These are phyloP conservation scores for Lasioglossum baleicum DNA, from an alignment of 1,140 invertebrate species.

Conservation along the genomic window DNA sequence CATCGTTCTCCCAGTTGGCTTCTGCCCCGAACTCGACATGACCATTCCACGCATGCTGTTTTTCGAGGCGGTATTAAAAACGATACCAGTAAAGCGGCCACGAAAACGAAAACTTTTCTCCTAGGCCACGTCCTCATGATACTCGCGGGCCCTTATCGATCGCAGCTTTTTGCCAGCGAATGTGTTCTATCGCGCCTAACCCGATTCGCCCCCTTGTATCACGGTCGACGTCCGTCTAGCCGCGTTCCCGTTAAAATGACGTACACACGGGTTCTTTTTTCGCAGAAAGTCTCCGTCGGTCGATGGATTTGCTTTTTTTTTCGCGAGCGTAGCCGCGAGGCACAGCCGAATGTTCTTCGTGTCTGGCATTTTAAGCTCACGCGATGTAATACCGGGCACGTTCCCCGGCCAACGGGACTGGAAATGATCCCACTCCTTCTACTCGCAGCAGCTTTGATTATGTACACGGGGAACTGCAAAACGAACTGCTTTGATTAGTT, in stretches of 20 bases:
- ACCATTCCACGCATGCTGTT: background rate
- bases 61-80: slow-evolving; percentile 54
- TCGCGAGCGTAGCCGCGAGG: background rate
- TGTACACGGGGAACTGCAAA: background rate
- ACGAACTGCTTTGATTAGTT: background rate
- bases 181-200: slow-evolving; percentile 23
- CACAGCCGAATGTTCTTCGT: background rate
- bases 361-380: slow-evolving; percentile 15
- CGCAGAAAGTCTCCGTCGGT: background rate
- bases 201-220: slow-evolving; percentile 2
- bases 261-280: background rate
- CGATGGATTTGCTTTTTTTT: background rate
- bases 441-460: background rate
- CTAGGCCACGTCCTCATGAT: background rate
- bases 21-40: background rate
- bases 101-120: slow-evolving; percentile 53
- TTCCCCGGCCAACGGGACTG: background rate
- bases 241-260: background rate
- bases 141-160: slow-evolving; percentile 44
- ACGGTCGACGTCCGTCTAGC: background rate
- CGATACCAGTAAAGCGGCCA: slow-evolving; percentile 48
- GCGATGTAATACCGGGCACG: slow-evolving; percentile 6
- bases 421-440: background rate
- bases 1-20: background rate
- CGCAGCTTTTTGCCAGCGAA: slow-evolving; percentile 27